Evolutionary conservation across 2,797 vertebrate genomes (phyloP).

Genomic region (Malurus leucopterus): DNA sequence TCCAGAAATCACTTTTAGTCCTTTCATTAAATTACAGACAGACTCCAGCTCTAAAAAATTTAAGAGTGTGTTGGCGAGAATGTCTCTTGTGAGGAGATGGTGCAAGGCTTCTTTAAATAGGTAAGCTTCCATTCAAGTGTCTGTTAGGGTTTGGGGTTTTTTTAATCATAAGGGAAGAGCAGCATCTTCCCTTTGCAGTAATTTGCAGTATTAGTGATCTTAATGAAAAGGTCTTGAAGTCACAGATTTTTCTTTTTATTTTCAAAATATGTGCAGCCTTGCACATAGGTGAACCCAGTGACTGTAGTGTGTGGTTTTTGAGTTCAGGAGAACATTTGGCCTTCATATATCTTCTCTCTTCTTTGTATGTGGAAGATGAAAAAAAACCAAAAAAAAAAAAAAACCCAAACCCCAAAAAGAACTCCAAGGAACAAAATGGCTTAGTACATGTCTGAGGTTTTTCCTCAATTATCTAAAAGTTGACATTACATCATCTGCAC

Average conservation of each 20-base stretch:
- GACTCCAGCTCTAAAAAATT: neutral
- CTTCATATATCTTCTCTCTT: neutral
- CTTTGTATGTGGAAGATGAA: neutral
- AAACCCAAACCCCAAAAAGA: neutral
- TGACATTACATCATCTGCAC: constrained; percentile 29
- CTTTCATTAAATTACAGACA: neutral
- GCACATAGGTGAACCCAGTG: neutral
- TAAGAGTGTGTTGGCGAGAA: neutral
- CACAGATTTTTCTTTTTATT: neutral
- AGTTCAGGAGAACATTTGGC: neutral
- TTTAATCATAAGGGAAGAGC: neutral
- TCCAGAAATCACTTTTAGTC: neutral
- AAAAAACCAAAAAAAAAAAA: neutral
- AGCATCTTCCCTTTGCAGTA: neutral
- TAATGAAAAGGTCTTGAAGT: neutral
- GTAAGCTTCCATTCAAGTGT: neutral
- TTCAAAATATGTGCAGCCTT: neutral
- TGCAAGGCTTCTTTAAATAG: neutral
- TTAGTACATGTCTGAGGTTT: neutral
- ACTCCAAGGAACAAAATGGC: neutral
- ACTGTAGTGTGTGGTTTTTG: neutral
- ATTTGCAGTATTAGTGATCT: neutral
- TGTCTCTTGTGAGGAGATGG: neutral
- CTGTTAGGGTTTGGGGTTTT: neutral
- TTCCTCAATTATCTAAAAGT: constrained; percentile 4